phyloP scores from a whole-genome alignment of 2,888 invertebrate species.

The Branchinecta sandiegonensis region DNA sequence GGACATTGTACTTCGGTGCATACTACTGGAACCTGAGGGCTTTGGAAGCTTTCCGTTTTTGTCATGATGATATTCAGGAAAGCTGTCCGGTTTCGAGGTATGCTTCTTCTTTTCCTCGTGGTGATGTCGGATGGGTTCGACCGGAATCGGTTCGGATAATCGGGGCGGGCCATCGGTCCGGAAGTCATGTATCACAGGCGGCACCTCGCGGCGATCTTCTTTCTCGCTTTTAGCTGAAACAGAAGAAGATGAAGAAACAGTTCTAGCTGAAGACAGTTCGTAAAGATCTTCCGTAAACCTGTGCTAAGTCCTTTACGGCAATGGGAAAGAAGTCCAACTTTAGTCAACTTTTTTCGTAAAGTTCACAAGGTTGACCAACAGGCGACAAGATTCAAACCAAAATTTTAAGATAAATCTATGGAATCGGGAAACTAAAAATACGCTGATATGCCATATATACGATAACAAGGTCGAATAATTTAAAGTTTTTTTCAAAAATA shows the following conservation, averaged over 20 bases:
- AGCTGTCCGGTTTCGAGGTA: slow-evolving; percentile 3
- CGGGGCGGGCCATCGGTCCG: background rate
- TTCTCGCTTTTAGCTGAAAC: slow-evolving; percentile 25
- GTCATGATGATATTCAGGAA: slow-evolving; percentile 18
- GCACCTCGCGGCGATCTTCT: slow-evolving; percentile 19
- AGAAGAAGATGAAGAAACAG: background rate
- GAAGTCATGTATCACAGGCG: background rate
- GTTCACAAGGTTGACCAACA: no score
- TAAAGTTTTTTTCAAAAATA: no score
- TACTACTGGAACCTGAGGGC: slow-evolving; percentile 34
- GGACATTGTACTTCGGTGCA: slow-evolving; percentile 15
- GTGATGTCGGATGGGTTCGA: slow-evolving; percentile 2
- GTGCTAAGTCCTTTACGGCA: no score
- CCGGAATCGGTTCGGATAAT: background rate
- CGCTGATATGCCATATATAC: no score
- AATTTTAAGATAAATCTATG: no score
- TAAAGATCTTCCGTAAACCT: no score
- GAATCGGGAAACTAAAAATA: no score
- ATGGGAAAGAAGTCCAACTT: no score
- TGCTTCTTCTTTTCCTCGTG: slow-evolving; percentile 19
- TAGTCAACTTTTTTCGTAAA: no score
- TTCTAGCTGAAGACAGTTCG: no score
- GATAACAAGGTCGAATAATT: no score
- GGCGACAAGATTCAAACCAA: no score
- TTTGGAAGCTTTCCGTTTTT: slow-evolving; percentile 27